Evolutionary conservation across 2,797 vertebrate genomes (phyloP).

Genomic region (Galago senegalensis): DNA sequence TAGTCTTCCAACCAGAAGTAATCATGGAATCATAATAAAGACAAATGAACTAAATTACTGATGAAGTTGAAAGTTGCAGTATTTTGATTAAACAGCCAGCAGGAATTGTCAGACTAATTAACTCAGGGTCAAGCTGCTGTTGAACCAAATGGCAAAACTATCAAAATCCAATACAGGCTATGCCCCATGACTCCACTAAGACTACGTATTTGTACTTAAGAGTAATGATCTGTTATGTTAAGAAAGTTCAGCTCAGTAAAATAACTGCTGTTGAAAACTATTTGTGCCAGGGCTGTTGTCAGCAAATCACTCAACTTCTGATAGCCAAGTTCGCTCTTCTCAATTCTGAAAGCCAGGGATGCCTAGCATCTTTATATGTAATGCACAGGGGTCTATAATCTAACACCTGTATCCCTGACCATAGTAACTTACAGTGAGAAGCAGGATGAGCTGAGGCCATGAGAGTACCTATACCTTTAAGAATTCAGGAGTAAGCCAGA

Average conservation of each 20-base stretch:
- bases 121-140: conserved; percentile 80
- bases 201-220: conserved; percentile 80
- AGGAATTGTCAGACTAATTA: conserved; percentile 87
- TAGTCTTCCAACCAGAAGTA: conserved; percentile 86
- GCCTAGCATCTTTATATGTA: not conserved
- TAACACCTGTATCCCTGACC: not conserved
- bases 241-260: conserved; percentile 82
- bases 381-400: not conserved
- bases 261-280: conserved; percentile 81
- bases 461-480: not conserved
- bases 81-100: conserved; percentile 88
- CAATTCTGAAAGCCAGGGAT: conserved; percentile 28
- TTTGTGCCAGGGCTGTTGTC: conserved; percentile 80
- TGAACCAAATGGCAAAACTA: conserved; percentile 83
- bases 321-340: conserved; percentile 45
- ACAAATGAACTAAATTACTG: conserved; percentile 90
- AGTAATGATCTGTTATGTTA: conserved; percentile 82
- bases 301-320: conserved; percentile 82
- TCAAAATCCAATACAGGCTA: conserved; percentile 72
- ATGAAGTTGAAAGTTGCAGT: conserved; percentile 87
- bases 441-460: not conserved
- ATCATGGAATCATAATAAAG: conserved; percentile 87
- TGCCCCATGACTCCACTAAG: conserved; percentile 78
- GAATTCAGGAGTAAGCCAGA: not conserved
- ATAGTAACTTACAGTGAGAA: not conserved